phyloP scores from a whole-genome alignment of 2,113 vertebrate genomes.

The Butorides virescens region DNA sequence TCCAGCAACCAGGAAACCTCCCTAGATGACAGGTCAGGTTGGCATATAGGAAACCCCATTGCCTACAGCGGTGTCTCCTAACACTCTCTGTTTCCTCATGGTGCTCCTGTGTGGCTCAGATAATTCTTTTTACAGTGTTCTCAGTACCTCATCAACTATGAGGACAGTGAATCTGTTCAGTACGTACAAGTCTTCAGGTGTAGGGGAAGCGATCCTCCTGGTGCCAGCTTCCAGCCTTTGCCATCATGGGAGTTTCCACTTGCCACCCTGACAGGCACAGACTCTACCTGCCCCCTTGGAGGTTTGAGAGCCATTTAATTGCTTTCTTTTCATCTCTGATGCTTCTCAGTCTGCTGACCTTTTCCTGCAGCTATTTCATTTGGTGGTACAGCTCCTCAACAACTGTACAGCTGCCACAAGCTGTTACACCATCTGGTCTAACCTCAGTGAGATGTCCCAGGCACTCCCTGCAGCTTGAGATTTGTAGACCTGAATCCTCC shows the following conservation, averaged over 20 bases:
- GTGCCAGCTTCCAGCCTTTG: background rate
- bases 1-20: background rate
- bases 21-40: background rate
- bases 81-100: background rate
- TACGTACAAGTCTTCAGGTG: background rate
- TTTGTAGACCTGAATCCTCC: background rate
- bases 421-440: background rate
- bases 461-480: background rate
- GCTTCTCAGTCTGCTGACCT: background rate
- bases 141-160: background rate
- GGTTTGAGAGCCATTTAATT: background rate
- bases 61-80: background rate
- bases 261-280: background rate
- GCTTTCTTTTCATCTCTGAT: background rate
- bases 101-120: background rate
- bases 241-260: background rate
- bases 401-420: conserved; percentile 7
- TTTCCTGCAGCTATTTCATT: background rate
- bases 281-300: background rate
- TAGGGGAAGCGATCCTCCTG: background rate
- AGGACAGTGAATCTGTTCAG: background rate
- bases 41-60: background rate
- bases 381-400: background rate
- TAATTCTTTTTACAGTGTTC: background rate
- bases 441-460: background rate